Conservation (phyloP, 2,888 invertebrate species). For the Dryomyza anilis region DNA sequence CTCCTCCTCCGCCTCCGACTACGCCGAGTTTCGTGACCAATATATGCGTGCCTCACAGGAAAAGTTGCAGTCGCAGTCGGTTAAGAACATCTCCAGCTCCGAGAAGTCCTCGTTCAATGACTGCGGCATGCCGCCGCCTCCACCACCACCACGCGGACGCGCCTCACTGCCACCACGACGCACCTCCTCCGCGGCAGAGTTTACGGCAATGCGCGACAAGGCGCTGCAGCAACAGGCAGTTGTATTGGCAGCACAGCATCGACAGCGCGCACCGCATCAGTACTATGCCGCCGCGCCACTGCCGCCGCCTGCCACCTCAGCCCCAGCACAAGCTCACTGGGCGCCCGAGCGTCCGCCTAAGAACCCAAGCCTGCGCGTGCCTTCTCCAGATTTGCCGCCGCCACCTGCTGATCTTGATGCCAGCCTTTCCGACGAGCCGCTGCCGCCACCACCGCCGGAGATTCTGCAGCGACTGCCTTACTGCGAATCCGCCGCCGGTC, state of each 20-base stretch:
- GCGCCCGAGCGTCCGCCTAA: slow-evolving; percentile 79
- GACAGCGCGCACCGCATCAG: slow-evolving; percentile 21
- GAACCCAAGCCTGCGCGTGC: slow-evolving; percentile 68
- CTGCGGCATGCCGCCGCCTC: slow-evolving; percentile 61
- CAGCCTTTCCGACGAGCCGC: slow-evolving; percentile 57
- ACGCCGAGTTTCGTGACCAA: slow-evolving; percentile 63
- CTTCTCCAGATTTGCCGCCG: slow-evolving; percentile 61
- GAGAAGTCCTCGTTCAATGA: slow-evolving; percentile 60
- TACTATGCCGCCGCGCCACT: slow-evolving; percentile 11
- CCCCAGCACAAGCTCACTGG: slow-evolving; percentile 72
- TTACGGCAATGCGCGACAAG: slow-evolving; percentile 62
- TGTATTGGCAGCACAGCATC: slow-evolving; percentile 54
- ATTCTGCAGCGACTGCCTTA: slow-evolving; percentile 46
- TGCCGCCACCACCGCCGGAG: slow-evolving; percentile 62
- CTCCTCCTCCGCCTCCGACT: slow-evolving; percentile 74
- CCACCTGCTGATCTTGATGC: slow-evolving; percentile 50
- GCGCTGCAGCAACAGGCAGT: slow-evolving; percentile 54
- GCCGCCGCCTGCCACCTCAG: slow-evolving; percentile 61
- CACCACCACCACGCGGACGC: slow-evolving; percentile 58
- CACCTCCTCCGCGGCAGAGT: slow-evolving; percentile 73
- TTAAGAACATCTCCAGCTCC: slow-evolving; percentile 55
- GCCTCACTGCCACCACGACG: slow-evolving; percentile 56
- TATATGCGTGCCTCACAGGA: slow-evolving; percentile 47
- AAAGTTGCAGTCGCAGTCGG: slow-evolving; percentile 45
- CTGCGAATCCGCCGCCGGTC: slow-evolving; percentile 19